phyloP scores from a whole-genome alignment of 2,113 vertebrate genomes.

The Pituophis catenifer region DNA sequence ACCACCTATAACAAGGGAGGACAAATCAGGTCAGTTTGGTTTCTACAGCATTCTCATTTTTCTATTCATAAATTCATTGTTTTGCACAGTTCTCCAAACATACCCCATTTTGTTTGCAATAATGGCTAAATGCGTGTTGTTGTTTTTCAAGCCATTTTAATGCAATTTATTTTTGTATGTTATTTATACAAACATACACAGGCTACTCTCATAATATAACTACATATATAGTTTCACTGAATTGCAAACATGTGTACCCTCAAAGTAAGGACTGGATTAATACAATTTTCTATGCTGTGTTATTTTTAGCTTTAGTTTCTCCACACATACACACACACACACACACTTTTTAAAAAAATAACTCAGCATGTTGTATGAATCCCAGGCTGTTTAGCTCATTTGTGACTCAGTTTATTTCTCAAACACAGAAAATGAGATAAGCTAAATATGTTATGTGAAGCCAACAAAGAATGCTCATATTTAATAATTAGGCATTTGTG shows the following conservation, averaged over 20 bases:
- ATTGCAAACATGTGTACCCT: not conserved
- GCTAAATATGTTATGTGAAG: not conserved
- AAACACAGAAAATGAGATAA: not conserved
- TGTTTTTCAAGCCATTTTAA: not conserved
- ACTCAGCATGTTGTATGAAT: not conserved
- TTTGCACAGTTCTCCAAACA: not conserved
- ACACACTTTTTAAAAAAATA: not conserved
- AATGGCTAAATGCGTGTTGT: not conserved
- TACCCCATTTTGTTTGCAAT: not conserved
- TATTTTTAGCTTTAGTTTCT: not conserved
- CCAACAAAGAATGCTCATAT: not conserved
- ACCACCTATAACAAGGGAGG: not conserved
- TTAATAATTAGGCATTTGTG: not conserved
- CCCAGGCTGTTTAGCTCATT: not conserved
- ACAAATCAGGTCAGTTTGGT: not conserved
- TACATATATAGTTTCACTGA: not conserved
- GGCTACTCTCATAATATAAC: not conserved
- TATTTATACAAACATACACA: not conserved
- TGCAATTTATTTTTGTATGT: not conserved
- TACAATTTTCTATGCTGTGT: not conserved
- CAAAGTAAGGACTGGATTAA: not conserved
- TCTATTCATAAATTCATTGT: not conserved
- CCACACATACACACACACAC: too few relatives aligned
- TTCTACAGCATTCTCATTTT: not conserved
- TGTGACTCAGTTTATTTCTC: not conserved